These are phyloP conservation scores for Tachycineta bicolor DNA, from an alignment of 2,113 vertebrate species.

Conservation along the genomic window DNA sequence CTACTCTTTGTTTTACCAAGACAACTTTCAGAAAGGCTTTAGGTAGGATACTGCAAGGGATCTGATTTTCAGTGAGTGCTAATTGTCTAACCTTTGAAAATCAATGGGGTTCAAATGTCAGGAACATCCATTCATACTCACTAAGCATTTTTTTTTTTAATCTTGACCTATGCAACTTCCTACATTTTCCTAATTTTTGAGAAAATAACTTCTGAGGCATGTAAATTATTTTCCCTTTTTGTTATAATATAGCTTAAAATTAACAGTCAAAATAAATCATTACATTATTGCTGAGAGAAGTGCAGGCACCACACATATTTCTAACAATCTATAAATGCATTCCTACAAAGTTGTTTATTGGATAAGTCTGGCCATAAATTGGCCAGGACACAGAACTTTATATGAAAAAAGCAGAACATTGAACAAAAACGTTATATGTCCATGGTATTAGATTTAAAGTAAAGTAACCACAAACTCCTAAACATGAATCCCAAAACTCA, in stretches of 20 bases:
- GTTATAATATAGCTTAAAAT: slow-evolving; percentile 17
- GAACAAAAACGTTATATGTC: slow-evolving; percentile 32
- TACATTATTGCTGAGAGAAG: slow-evolving; percentile 15
- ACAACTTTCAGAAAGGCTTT: neutral
- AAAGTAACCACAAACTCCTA: slow-evolving; percentile 51
- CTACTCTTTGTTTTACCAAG: neutral
- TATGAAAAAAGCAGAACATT: slow-evolving; percentile 53
- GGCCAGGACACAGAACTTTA: slow-evolving; percentile 55
- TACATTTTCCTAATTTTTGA: neutral
- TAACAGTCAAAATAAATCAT: slow-evolving; percentile 17
- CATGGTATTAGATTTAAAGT: slow-evolving; percentile 48
- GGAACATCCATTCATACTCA: neutral
- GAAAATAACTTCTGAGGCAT: neutral
- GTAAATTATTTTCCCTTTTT: neutral
- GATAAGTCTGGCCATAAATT: slow-evolving; percentile 58
- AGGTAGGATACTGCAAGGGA: neutral
- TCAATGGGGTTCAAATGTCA: neutral
- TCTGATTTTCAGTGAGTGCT: neutral
- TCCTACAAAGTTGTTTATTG: slow-evolving; percentile 67
- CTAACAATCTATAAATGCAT: slow-evolving; percentile 65
- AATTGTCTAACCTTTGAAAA: neutral
- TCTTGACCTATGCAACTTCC: neutral
- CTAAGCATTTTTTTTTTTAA: neutral
- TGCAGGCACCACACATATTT: slow-evolving; percentile 55
- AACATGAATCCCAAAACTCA: slow-evolving; percentile 55